Evolutionary conservation across 1,140 invertebrate species (phyloP), one percentile per base, ranked within the genome.

Genomic region (Drosophila seguyi): DNA sequence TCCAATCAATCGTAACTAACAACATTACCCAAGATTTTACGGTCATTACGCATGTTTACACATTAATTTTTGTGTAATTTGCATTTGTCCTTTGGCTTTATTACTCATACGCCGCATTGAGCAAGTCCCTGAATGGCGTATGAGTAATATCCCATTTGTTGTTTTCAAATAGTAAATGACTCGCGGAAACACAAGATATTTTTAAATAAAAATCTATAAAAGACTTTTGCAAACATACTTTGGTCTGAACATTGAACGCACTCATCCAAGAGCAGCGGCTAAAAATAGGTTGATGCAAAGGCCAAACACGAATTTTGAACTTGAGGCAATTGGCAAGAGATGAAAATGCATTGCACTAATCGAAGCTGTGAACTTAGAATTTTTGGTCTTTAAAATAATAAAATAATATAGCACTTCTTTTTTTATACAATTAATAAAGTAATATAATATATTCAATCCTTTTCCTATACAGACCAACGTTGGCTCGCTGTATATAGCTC

Each of bases 251-350:
- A 86, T 88, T 86, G 83, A 83, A 83, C 84, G 84, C 68, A 75
- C 60, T 82, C 41, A 68, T n/a, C 59, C 59, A 42, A 63, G 50
- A 73, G 75, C 63, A 84, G 58, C 6, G 36, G 31, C 72, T 78
- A 78, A 83, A 88, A 53, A 77, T 88, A 88, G 66, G 34, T 13
- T 48, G 22, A 55, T 50, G 55, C 60, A 87, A 87, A 87, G 84
- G 84, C 76, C 84, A 87, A 87, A 87, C 84, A 87, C 84, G 84
- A 88, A 80, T 87, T 87, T 88, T 90, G 85, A 88, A 88, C 84
- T 88, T 88, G 84, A 85, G 60, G 69, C 62, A 27, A 45, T 25
- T 68, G 53, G 31, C 53, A 50, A 11, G 7, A 48, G 29, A 52
- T 27, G 31, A 16, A 22, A 1, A 36, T 13, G 16, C 16, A 16